These are phyloP conservation scores for Cheirogaleus major DNA, from an alignment of 2,797 vertebrate species.

Conservation along the genomic window DNA sequence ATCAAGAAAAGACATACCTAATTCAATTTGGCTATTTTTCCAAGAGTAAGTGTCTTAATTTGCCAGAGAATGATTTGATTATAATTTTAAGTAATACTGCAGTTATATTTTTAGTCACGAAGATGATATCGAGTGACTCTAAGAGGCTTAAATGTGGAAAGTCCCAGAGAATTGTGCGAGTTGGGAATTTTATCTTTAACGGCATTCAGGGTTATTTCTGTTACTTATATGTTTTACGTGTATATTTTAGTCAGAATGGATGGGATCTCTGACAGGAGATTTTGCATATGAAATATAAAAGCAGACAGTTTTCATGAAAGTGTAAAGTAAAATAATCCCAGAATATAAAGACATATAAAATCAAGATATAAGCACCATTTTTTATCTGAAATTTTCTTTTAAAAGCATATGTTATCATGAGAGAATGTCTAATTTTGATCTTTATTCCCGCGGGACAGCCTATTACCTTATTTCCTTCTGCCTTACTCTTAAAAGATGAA, in stretches of 20 bases:
- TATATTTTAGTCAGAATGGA: constrained; percentile 35
- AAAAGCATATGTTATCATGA: neutral
- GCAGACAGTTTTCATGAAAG: constrained; percentile 10
- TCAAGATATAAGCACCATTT: neutral
- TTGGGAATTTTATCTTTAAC: constrained; percentile 55
- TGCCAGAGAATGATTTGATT: constrained; percentile 74
- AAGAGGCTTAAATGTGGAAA: constrained; percentile 67
- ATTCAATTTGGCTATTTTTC: constrained; percentile 77
- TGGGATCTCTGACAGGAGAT: neutral
- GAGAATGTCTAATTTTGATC: constrained; percentile 7
- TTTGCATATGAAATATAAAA: constrained; percentile 47
- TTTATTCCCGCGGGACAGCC: neutral
- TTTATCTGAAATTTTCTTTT: neutral
- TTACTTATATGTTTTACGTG: neutral
- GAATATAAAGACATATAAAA: neutral
- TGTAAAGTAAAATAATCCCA: neutral
- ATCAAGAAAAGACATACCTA: constrained; percentile 63
- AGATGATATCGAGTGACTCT: constrained; percentile 69
- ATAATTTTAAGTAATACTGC: constrained; percentile 75
- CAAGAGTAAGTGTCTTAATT: constrained; percentile 75
- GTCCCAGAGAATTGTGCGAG: constrained; percentile 64
- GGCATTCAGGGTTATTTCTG: neutral
- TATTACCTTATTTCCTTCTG: neutral
- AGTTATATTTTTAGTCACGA: constrained; percentile 72
- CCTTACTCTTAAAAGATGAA: neutral